A percentile compares a stretch with the other conserved stretches of the same genome.
phyloP scores from a whole-genome alignment of 2,113 vertebrate genomes.

The Melanotaenia duboulayi region DNA sequence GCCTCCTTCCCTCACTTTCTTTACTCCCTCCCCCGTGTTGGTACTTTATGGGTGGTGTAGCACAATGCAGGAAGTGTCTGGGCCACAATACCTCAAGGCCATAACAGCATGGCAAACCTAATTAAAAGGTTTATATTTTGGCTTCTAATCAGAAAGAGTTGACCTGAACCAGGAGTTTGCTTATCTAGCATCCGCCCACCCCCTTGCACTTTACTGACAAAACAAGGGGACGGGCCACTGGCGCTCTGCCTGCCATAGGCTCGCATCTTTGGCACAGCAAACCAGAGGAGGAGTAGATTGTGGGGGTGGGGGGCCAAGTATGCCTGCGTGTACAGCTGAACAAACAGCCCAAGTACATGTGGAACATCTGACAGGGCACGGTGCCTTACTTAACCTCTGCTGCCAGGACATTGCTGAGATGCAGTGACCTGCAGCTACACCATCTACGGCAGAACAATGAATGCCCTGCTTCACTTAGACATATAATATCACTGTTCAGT shows the following conservation, averaged over 20 bases:
- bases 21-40: slow-evolving; percentile 53
- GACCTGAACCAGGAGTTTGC: slow-evolving; percentile 57
- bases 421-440: slow-evolving; percentile 12
- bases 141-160: slow-evolving; percentile 75
- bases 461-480: neutral
- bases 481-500: neutral
- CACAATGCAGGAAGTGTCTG: slow-evolving; percentile 79
- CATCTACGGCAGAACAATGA: slow-evolving; percentile 17
- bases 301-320: slow-evolving; percentile 20
- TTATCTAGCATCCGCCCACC: slow-evolving; percentile 43
- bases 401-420: slow-evolving; percentile 29
- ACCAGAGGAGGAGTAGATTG: slow-evolving; percentile 24
- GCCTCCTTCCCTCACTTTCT: slow-evolving; percentile 63
- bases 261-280: slow-evolving; percentile 45
- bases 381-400: slow-evolving; percentile 54
- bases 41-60: slow-evolving; percentile 68
- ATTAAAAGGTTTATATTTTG: slow-evolving; percentile 78
- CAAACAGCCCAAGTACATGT: slow-evolving; percentile 79
- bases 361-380: slow-evolving; percentile 58
- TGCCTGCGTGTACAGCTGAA: slow-evolving; percentile 70
- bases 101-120: slow-evolving; percentile 67
- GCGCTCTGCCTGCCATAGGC: slow-evolving; percentile 29
- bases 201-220: slow-evolving; percentile 16
- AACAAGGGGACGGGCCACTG: slow-evolving; percentile 24
- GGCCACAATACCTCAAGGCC: slow-evolving; percentile 71